Evolutionary conservation across 2,113 vertebrate species (phyloP), one percentile per base, ranked within the genome.

Genomic region (Bos javanicus): DNA sequence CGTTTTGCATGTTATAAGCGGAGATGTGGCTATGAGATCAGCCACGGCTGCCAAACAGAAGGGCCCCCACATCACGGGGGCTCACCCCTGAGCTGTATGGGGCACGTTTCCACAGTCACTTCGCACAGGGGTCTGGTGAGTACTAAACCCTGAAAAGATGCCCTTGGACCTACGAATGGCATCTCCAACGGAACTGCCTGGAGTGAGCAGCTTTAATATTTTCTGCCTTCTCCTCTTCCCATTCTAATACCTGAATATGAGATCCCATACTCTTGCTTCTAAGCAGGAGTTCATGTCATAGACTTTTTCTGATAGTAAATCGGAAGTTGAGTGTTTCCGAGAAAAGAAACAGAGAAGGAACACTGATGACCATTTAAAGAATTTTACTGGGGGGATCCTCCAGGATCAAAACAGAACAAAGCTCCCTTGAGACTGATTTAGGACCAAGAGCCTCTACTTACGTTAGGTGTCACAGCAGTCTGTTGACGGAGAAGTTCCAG

Each of bases 371-470:
- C 11, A 17, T 23, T 64, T 60, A 28, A 54, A 87, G 82, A 64
- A 7, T 6, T 25, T 28, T 30, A 52, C 57, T 26, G 4, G 11
- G n/a, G 59, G 64, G 78, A 30, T 28, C 2, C 82, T 43, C 50
- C 43, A 82, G 60, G 25, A 95, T 91, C 36, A 57, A 88, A 94
- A 85, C 21, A n/a, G 11, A 3, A 23, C 46, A 84, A 60, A 91
- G 62, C 67, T 54, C 28, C 14, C 39, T 50, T 13, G 86, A 74
- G 90, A n/a, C 0, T 64, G 25, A 52, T 23, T 76, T 48, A 23
- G 2, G 78, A 83, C 85, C 36, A 64, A 28, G 8, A 76, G 71
- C 33, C 87, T 96, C 56, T 60, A 91, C 97, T 98, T 74, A 94
- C 90, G 39, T 54, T 83, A 80, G 67, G 12, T 43, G 30, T 13